A percentile compares a stretch with the other conserved stretches of the same genome.
phyloP scores from a whole-genome alignment of 2,888 invertebrate species.

The Omphaloscelis lunosa region DNA sequence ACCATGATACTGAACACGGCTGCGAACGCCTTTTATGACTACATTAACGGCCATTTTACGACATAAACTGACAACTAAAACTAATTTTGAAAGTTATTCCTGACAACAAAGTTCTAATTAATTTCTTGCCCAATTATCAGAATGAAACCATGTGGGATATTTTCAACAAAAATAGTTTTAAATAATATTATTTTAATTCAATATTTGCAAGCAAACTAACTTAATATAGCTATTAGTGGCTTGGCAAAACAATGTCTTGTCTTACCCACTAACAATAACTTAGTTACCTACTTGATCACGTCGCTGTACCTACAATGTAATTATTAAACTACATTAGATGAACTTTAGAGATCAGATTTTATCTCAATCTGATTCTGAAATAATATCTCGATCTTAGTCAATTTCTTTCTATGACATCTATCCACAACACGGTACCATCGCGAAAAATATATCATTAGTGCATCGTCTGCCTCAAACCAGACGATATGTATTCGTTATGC shows the following conservation, averaged over 20 bases:
- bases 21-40: conserved; percentile 55
- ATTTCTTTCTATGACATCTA: background rate
- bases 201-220: background rate
- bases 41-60: conserved; percentile 63
- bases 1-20: conserved; percentile 56
- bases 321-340: conserved; percentile 24
- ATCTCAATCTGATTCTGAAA: conserved; percentile 17
- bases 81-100: conserved; percentile 63
- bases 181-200: background rate
- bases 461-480: background rate
- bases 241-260: conserved; percentile 7
- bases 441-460: background rate
- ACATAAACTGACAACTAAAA: conserved; percentile 58
- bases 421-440: background rate
- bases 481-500: conserved; percentile 34
- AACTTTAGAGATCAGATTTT: conserved; percentile 21
- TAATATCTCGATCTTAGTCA: conserved; percentile 3
- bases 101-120: conserved; percentile 53
- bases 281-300: background rate
- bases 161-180: conserved; percentile 14
- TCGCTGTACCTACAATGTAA: conserved; percentile 22
- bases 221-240: conserved; percentile 2
- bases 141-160: conserved; percentile 31
- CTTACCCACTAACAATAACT: conserved; percentile 1
- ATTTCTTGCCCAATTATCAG: conserved; percentile 56